phyloP scores from a whole-genome alignment of 2,888 invertebrate genomes.

The Tipula confusa region DNA sequence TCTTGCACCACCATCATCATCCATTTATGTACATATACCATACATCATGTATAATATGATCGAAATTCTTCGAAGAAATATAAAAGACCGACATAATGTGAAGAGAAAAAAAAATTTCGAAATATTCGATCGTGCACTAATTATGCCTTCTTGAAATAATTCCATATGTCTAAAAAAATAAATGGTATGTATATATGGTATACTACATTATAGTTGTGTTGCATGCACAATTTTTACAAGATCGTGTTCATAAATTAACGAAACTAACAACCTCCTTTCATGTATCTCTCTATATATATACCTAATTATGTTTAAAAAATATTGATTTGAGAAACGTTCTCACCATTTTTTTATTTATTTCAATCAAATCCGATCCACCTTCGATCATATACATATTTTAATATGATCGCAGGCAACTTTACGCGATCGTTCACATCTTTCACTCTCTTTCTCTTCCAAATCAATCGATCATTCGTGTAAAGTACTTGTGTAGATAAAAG shows the following conservation, averaged over 20 bases:
- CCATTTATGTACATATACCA: neutral
- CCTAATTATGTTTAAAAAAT: neutral
- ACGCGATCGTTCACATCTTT: neutral
- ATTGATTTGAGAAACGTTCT: neutral
- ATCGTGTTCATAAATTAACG: constrained; percentile 3
- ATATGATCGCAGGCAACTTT: neutral
- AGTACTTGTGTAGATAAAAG: neutral
- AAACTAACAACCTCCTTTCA: constrained; percentile 1
- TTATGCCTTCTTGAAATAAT: constrained; percentile 25
- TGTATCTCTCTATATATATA: neutral
- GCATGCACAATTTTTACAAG: neutral
- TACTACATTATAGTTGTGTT: neutral
- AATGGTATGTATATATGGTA: neutral
- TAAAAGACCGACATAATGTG: neutral
- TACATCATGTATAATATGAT: neutral
- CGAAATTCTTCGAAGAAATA: neutral
- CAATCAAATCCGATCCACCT: neutral
- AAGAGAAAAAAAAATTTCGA: neutral
- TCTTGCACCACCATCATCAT: neutral
- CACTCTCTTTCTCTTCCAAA: neutral
- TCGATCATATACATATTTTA: too few species aligned
- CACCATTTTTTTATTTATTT: neutral
- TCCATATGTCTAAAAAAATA: neutral
- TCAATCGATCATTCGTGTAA: neutral
- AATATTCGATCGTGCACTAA: neutral